phyloP scores from a whole-genome alignment of 2,888 invertebrate genomes.

The Calephelis perditalis region DNA sequence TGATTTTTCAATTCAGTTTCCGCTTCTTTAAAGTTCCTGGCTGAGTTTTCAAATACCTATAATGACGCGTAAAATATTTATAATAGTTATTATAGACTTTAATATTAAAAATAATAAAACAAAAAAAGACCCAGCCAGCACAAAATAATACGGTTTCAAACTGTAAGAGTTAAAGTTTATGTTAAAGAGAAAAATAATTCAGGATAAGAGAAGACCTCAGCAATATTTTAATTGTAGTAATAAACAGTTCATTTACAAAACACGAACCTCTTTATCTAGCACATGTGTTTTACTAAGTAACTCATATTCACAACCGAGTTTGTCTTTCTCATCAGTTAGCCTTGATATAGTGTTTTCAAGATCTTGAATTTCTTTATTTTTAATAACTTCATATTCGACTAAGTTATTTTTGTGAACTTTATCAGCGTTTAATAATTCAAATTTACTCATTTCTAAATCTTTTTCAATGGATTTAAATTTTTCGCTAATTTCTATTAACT shows the following conservation, averaged over 20 bases:
- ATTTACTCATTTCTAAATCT: slow-evolving; percentile 49
- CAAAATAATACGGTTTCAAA: too few relatives aligned
- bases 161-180: too few relatives aligned
- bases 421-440: slow-evolving; percentile 44
- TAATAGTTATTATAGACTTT: slow-evolving; percentile 19
- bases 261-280: slow-evolving; percentile 54
- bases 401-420: background rate
- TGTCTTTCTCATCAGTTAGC: slow-evolving; percentile 36
- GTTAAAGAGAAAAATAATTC: too few relatives aligned
- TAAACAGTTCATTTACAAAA: slow-evolving; percentile 19
- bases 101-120: too few relatives aligned
- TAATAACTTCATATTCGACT: background rate
- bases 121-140: too few relatives aligned
- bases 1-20: slow-evolving; percentile 34
- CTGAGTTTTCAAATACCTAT: slow-evolving; percentile 49
- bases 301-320: slow-evolving; percentile 35
- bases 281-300: slow-evolving; percentile 15
- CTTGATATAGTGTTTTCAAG: slow-evolving; percentile 45
- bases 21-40: slow-evolving; percentile 39
- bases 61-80: slow-evolving; percentile 31
- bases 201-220: slow-evolving; percentile 15
- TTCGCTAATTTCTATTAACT: slow-evolving; percentile 25
- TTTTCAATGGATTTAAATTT: slow-evolving; percentile 31
- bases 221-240: background rate
- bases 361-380: slow-evolving; percentile 44